phyloP scores from a whole-genome alignment of 2,888 invertebrate species.

The Dioctria linearis region DNA sequence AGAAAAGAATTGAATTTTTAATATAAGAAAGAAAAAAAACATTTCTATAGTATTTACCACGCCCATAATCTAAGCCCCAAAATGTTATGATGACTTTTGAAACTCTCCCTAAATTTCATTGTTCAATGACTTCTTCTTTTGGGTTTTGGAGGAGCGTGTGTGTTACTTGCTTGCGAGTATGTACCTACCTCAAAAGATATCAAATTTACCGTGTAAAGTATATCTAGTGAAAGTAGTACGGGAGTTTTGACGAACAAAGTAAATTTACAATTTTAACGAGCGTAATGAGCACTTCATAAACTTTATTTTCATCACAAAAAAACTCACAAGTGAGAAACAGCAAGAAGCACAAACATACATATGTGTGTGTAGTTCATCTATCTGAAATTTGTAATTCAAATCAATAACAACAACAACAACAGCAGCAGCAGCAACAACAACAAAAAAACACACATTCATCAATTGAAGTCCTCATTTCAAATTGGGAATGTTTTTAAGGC shows the following conservation, averaged over 20 bases:
- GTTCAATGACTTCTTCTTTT: too few relatives aligned
- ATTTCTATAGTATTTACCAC: too few relatives aligned
- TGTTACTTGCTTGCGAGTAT: too few relatives aligned
- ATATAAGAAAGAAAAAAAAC: too few relatives aligned
- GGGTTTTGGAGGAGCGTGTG: too few relatives aligned
- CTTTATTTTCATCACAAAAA: neutral
- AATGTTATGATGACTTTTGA: neutral
- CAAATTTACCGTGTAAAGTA: constrained; percentile 5
- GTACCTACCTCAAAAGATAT: neutral
- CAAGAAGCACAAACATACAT: neutral
- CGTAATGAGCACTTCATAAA: neutral
- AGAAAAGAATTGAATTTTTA: too few relatives aligned
- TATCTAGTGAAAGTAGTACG: constrained; percentile 18
- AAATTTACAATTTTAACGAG: constrained; percentile 24
- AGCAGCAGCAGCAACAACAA: neutral
- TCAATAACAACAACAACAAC: constrained; percentile 19
- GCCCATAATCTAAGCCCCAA: too few relatives aligned
- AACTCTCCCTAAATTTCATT: neutral
- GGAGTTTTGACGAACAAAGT: neutral
- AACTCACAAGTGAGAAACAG: neutral
- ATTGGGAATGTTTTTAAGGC: constrained; percentile 28
- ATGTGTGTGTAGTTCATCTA: neutral
- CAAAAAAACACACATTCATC: neutral
- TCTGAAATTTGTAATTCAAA: constrained; percentile 23
- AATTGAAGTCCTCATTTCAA: constrained; percentile 33